Base-by-base conservation (phyloP, 2,888 invertebrate genomes). In the Dasypogon diadema region DNA sequence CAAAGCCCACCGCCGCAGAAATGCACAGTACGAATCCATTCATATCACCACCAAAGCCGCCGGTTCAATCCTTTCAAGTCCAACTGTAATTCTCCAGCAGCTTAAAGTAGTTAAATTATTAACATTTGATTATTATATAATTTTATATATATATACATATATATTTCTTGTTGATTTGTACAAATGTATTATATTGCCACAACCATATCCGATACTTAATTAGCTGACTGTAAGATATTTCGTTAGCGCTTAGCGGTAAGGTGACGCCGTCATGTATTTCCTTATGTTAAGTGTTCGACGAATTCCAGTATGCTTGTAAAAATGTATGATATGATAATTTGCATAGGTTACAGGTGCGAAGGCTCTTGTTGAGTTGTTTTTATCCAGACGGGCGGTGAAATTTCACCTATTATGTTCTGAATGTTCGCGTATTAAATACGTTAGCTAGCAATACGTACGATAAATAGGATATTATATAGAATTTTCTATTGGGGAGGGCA, bases 21-120 rank as follows among this genome's bases (percentile, higher is more conserved):
- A 79, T 81, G 77, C 85, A 84, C 79, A 85, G 83, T 80, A 86
- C 86, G 79, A 86, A 86, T 83, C 86, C 86, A 65, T 86, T 86
- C 79, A 86, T 86, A 81, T 86, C 86, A 79, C 86, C 86, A 80
- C 85, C 86, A 55, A 86, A 86, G 81, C 83, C 83, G 79, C 84
- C 84, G 79, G 83, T 84, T 79, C 86, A 86, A 82, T 81, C 86
- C 78, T 86, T 86, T 81, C 86, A 86, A 82, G 86, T 86, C 82
- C 86, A 86, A 80, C 83, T 86, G 80, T 86, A 86, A 82, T 77
- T 72, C 4, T 37, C 42, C 54, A 42, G 48, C 51, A 75, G 34
- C 34, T 70, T 73, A 42, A 54, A 10, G 30, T 70, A 73, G 70
- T 70, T 70, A 70, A 54, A 70, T 51, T 70, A 34, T 54, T 42